Conservation (phyloP, 1,140 invertebrate genomes). For the Drosophila watanabei region DNA sequence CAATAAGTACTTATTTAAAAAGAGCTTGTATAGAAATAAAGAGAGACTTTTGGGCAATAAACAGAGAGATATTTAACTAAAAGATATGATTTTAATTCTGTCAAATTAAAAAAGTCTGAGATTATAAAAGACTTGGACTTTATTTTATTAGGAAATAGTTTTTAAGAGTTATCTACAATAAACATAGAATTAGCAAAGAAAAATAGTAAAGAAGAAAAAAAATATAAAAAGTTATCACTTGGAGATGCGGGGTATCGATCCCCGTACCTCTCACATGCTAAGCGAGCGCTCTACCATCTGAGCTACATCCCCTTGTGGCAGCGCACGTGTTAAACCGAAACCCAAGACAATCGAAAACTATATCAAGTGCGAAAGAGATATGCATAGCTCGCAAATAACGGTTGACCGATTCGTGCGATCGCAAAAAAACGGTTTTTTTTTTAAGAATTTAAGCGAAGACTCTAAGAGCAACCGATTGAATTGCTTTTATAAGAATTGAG, state of each 20-base stretch:
- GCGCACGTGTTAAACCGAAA: not conserved
- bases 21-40: too few species aligned
- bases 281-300: conserved; percentile 94
- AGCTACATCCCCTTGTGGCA: conserved; percentile 87
- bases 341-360: conserved; percentile 19
- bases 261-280: conserved; percentile 94
- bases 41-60: not conserved
- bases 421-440: too few species aligned
- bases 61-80: not conserved
- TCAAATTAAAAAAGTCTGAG: not conserved
- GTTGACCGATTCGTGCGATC: too few species aligned
- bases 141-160: not conserved
- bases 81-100: not conserved
- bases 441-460: too few species aligned
- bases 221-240: conserved; percentile 16
- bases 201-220: conserved; percentile 14
- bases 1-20: not conserved
- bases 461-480: too few species aligned
- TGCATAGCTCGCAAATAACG: too few species aligned
- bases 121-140: not conserved
- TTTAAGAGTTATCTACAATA: too few species aligned
- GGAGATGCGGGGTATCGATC: conserved; percentile 91
- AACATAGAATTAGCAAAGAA: not conserved
- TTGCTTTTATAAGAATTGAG: too few species aligned
- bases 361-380: conserved; percentile 2